Base-by-base conservation (phyloP, 2,797 vertebrate species). In the Sternarchorhynchus goeldii region DNA sequence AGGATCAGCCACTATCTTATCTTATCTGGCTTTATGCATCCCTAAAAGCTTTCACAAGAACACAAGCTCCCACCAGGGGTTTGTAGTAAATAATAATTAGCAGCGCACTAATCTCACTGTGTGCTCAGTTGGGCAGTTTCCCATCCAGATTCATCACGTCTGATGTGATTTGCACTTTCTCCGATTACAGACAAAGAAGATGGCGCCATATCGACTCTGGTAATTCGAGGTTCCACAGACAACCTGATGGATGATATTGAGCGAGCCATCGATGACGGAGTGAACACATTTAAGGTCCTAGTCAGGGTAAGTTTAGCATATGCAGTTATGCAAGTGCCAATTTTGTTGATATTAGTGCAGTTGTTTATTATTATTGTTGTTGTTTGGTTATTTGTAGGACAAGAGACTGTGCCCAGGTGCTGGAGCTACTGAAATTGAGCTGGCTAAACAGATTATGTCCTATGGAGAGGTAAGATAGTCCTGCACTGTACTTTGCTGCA, bases 181-280 rank as follows among this genome's bases (percentile, higher is more conserved):
- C 25, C 25, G 25, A 25, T 83, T 84, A 86, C 91, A 99, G 98
- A 97, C 84, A 99, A 96, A 85, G 97, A 99, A 83, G 97, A 99
- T 12, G 94, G 96, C 2, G 92, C 94, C 77, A 96, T 99, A 86
- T 94, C 98, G 17, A 98, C 97, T 0, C 91, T 99, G 83, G 93
- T 99, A 45, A 94, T 99, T 86, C 94, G 98, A 86, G 98, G 97
- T 39, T 98, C 98, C 77, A 99, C 98, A 29, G 96, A 99, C 81
- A 99, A 99, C 82, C 91, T 96, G 77, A 97, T 99, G 97, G 97
- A 99, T 86, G 97, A 99, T 74, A 94, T 99, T 63, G 97, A 99
- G 88, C 92, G 97, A 81, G 97, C 97, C 12, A 90, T 99, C 1
- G 98, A 99, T 80, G 98, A 99, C 83, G 98, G 94, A 1, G 97